Base-by-base conservation (phyloP, 1,140 invertebrate species). In the Venturia canescens region DNA sequence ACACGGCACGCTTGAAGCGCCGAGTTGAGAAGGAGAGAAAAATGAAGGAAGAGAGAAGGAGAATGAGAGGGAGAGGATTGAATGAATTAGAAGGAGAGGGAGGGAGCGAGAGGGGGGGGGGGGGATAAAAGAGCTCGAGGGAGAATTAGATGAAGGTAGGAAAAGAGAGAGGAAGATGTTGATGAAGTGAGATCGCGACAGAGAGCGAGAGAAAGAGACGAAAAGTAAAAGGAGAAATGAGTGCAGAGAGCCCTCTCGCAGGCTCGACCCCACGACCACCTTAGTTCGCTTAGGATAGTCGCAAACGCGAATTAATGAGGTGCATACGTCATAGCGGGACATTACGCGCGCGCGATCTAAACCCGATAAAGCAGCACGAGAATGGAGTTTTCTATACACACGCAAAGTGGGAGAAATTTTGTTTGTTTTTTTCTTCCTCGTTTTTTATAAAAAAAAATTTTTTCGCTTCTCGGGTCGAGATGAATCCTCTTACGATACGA, bases 221-320 rank as follows among this genome's bases (percentile, higher is more conserved):
- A 48, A 70, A 67, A 74, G n/a, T 67, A 80, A 78, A 69, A 72
- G 67, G 72, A 78, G 57, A 74, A 21, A 74, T 74, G 71, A 53
- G 48, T 38, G n/a, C 38, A 34, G 69, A 71, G 71, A 53, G 26
- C 72, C 72, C 72, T 75, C 72, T 50, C 26, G 26, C 72, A 60
- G 13, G 72, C 72, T 75, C 72, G 72, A 75, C 50, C 72, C 72
- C 48, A 27, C 72, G 72, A 75, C 48, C 72, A 60, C 50, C 72
- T 75, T 60, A 75, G 72, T 27, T 74, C 48, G 48, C 50, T 60
- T 53, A 70, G 81, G 82, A 79, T 84, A 84, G 84, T 81, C 83
- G 83, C 86, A 86, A 87, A 87, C 86, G 84, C 86, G 82, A 85
- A 87, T 87, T 87, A 87, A 87, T 87, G 86, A 87, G 84, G 27